Conservation (phyloP, 37 sponge, comb jelly and placozoan species). For the Hormiphora californensis region DNA sequence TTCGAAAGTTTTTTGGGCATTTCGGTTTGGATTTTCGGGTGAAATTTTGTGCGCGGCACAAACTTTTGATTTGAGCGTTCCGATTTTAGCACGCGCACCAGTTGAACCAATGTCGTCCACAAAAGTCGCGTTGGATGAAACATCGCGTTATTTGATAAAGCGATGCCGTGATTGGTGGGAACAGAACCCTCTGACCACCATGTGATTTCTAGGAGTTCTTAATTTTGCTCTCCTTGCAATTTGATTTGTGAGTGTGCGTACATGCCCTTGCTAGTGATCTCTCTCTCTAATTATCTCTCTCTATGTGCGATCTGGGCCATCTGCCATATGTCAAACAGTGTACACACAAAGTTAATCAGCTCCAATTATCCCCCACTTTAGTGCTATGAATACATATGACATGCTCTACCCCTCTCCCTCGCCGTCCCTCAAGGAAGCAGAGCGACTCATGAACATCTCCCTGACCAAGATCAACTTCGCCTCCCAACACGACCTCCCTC, state of each 20-base stretch:
- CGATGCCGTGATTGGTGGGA: neutral
- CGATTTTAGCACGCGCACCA: too few species aligned
- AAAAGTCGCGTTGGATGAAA: neutral
- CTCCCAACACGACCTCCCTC: slow-evolving; percentile 29
- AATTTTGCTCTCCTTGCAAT: neutral
- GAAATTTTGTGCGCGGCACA: too few species aligned
- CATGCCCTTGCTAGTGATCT: neutral
- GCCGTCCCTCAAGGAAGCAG: neutral
- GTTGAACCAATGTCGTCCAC: too few species aligned
- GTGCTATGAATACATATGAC: neutral
- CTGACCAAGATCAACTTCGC: slow-evolving; percentile 16
- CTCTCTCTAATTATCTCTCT: too few species aligned
- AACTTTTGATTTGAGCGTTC: too few species aligned
- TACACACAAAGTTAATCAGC: too few species aligned
- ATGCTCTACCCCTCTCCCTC: neutral
- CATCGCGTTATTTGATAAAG: neutral
- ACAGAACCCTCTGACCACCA: neutral
- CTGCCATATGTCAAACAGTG: neutral
- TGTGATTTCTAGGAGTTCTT: neutral
- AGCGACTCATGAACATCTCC: slow-evolving; percentile 23
- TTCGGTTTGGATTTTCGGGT: too few species aligned
- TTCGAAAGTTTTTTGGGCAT: too few species aligned
- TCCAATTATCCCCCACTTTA: too few species aligned
- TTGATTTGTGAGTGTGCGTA: neutral
- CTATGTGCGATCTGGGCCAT: too few species aligned